These are phyloP conservation scores for Gobius niger DNA, from an alignment of 2,113 vertebrate species.

Conservation along the genomic window DNA sequence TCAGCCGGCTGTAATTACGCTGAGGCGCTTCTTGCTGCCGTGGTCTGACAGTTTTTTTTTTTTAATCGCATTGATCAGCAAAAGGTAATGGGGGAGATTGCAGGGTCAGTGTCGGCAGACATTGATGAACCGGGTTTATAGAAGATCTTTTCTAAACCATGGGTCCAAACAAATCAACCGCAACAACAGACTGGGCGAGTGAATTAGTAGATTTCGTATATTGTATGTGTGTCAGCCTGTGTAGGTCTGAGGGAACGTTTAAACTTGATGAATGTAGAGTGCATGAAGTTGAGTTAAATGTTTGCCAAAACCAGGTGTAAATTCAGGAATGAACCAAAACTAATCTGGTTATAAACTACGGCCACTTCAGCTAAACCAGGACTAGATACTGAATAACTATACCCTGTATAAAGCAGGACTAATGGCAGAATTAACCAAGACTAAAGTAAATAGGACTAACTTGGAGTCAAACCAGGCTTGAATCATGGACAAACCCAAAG, in stretches of 20 bases:
- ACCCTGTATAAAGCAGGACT: background rate
- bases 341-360: no score
- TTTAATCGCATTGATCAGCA: slow-evolving; percentile 28
- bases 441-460: background rate
- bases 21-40: slow-evolving; percentile 20
- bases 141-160: no score
- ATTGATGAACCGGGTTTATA: no score
- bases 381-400: no score
- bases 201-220: no score
- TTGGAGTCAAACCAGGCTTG: background rate
- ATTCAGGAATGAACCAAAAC: no score
- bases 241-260: no score
- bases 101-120: background rate
- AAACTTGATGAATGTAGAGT: no score
- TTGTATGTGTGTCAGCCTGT: no score
- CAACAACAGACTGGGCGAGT: no score
- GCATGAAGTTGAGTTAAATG: no score
- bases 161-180: no score
- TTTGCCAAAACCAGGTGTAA: background rate
- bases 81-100: background rate
- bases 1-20: slow-evolving; percentile 42
- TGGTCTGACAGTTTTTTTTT: slow-evolving; percentile 29
- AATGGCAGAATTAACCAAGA: background rate
- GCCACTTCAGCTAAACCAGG: background rate
- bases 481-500: background rate